Percentiles rank a stretch among this genome's conserved stretches.
phyloP scores from a whole-genome alignment of 2,888 invertebrate species.

The Andrena trimmerana region DNA sequence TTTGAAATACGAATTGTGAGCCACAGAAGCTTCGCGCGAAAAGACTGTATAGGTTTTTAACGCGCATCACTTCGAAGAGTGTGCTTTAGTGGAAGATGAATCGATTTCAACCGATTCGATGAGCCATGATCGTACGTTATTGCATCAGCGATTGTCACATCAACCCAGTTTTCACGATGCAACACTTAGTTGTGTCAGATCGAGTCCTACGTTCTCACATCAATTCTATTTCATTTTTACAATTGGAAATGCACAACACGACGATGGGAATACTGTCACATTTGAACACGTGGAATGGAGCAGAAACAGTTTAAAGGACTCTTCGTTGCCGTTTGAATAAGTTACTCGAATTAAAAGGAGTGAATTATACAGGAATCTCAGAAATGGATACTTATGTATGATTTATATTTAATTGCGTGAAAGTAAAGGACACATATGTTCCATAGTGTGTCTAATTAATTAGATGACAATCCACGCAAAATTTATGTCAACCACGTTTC shows the following conservation, averaged over 20 bases:
- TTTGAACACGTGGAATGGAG: slow-evolving; percentile 2
- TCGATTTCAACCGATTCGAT: slow-evolving; percentile 51
- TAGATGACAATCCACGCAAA: too few relatives aligned
- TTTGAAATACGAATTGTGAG: too few relatives aligned
- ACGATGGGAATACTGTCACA: slow-evolving; percentile 10
- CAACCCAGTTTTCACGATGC: slow-evolving; percentile 21
- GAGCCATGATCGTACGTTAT: slow-evolving; percentile 23
- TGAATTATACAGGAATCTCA: not conserved
- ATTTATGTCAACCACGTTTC: too few relatives aligned
- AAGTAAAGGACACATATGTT: too few relatives aligned
- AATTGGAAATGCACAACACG: slow-evolving; percentile 4
- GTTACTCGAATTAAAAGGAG: not conserved
- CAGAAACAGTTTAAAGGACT: not conserved
- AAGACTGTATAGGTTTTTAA: not conserved
- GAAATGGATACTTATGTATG: too few relatives aligned
- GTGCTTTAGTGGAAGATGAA: slow-evolving; percentile 46
- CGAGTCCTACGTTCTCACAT: slow-evolving; percentile 40
- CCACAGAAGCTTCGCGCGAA: too few relatives aligned
- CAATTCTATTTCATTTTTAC: slow-evolving; percentile 33
- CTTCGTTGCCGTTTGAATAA: not conserved
- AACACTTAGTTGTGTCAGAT: not conserved
- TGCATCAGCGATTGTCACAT: slow-evolving; percentile 53
- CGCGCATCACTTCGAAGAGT: not conserved
- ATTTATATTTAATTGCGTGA: too few relatives aligned
- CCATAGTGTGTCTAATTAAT: too few relatives aligned